Evolutionary conservation across 2,113 vertebrate species (phyloP).

Genomic region (Orcinus orca): DNA sequence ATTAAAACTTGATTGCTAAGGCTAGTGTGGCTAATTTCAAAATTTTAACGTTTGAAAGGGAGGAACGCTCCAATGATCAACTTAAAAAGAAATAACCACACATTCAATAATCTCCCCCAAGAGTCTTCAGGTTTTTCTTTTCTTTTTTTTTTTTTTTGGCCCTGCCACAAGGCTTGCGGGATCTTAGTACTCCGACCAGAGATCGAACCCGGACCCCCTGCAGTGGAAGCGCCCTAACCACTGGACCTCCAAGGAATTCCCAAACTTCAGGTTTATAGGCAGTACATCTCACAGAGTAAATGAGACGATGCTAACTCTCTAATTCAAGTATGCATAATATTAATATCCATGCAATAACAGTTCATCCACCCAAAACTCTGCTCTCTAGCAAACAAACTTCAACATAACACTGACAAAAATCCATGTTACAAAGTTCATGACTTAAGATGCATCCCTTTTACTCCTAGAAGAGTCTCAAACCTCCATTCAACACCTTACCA

Average conservation of each 20-base stretch:
- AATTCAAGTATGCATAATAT: background rate
- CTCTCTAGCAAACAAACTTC: background rate
- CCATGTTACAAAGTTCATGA: background rate
- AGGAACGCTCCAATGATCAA: background rate
- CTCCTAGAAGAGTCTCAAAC: background rate
- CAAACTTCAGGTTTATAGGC: background rate
- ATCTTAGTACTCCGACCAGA: too few relatives aligned
- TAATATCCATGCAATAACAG: background rate
- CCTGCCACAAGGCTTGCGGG: too few relatives aligned
- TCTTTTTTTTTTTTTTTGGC: too few relatives aligned
- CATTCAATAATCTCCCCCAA: background rate
- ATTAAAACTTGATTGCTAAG: slow-evolving; percentile 35
- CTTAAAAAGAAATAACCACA: background rate
- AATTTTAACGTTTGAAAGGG: background rate
- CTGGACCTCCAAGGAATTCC: too few relatives aligned
- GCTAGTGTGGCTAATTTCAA: background rate
- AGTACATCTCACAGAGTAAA: background rate
- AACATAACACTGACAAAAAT: background rate
- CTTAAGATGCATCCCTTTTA: background rate
- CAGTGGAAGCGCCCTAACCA: too few relatives aligned
- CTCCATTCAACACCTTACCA: background rate
- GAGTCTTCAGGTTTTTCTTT: background rate
- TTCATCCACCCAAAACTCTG: background rate
- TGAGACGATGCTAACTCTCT: background rate
- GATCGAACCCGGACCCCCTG: too few relatives aligned